phyloP scores from a whole-genome alignment of 64 coral and sea anemone genomes.

The Hydrozoanthus tunicans region DNA sequence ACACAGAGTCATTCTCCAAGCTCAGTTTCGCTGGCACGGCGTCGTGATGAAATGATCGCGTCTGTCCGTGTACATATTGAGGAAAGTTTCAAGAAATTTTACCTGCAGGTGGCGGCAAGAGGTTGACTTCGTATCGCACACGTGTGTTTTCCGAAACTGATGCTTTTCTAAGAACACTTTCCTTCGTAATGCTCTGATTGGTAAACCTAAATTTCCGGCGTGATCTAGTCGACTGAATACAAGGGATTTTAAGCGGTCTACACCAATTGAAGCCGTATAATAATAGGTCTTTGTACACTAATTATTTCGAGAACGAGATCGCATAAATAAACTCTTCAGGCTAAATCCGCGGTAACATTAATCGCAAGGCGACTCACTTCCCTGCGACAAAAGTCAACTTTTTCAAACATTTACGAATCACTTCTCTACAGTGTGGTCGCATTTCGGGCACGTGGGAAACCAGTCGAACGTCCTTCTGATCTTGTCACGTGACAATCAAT shows the following conservation, averaged over 20 bases:
- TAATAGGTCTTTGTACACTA: constrained; percentile 92
- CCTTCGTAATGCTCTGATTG: constrained; percentile 46
- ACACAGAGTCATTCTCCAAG: constrained; percentile 17
- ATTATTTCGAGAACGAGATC: constrained; percentile 87
- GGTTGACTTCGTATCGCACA: constrained; percentile 58
- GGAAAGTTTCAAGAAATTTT: constrained; percentile 46
- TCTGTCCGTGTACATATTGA: neutral
- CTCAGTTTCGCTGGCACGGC: constrained; percentile 29
- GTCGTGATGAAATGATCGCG: neutral
- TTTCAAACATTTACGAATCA: neutral
- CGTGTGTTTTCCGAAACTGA: constrained; percentile 46
- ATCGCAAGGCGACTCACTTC: neutral
- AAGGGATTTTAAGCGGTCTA: constrained; percentile 51
- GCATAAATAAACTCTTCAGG: constrained; percentile 45
- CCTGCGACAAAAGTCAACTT: neutral
- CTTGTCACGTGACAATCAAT: constrained; percentile 95
- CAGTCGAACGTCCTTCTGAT: constrained; percentile 47
- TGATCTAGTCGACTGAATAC: constrained; percentile 33
- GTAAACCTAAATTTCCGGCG: constrained; percentile 67
- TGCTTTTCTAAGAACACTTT: constrained; percentile 37
- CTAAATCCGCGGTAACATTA: neutral
- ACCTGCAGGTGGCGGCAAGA: constrained; percentile 71
- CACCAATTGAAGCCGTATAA: constrained; percentile 55
- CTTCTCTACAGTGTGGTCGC: constrained; percentile 22
- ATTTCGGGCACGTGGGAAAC: constrained; percentile 74